A percentile compares a stretch with the other conserved stretches of the same genome.
Conservation (phyloP, 2,888 invertebrate species). For the Cantharis rustica region DNA sequence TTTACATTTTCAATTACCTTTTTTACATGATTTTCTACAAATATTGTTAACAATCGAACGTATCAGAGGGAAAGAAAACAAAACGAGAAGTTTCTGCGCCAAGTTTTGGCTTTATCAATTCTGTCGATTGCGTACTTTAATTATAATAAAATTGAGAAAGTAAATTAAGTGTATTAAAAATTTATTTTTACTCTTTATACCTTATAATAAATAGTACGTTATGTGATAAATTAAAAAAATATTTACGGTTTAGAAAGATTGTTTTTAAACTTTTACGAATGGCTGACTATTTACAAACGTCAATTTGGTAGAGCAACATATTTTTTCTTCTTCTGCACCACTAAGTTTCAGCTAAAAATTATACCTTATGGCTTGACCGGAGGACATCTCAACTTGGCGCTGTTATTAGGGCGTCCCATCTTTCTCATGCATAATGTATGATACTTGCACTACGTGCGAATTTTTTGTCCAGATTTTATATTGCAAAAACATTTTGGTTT, state of each 20-base stretch:
- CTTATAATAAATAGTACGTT: neutral
- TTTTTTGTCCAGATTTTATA: neutral
- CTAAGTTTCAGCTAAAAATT: conserved; percentile 53
- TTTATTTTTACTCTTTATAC: neutral
- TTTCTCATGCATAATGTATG: conserved; percentile 48
- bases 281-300: conserved; percentile 20
- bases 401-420: conserved; percentile 46
- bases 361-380: conserved; percentile 51
- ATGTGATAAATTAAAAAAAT: neutral
- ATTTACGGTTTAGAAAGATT: neutral
- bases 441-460: conserved; percentile 14
- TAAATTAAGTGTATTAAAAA: neutral
- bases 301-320: conserved; percentile 51
- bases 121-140: neutral
- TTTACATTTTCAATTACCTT: conserved; percentile 11
- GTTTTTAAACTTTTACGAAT: conserved; percentile 7
- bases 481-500: conserved; percentile 1
- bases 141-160: neutral
- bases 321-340: conserved; percentile 53
- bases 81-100: neutral
- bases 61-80: neutral
- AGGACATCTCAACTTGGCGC: conserved; percentile 47
- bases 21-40: conserved; percentile 4
- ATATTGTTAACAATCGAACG: conserved; percentile 1
- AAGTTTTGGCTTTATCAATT: neutral